Conservation (phyloP, 2,888 invertebrate species). For the Limnephilus rhombicus region DNA sequence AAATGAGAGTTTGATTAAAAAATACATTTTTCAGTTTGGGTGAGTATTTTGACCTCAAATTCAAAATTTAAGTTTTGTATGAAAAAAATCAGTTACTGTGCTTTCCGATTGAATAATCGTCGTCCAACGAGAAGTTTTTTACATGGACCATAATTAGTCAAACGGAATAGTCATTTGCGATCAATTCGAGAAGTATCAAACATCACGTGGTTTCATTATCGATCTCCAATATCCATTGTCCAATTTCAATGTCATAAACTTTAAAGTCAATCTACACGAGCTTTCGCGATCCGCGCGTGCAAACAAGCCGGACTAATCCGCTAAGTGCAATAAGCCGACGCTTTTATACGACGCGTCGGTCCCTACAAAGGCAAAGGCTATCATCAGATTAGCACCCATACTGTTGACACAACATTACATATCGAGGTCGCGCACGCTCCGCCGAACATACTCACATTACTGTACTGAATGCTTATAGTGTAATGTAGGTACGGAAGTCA, state of each 20-base stretch:
- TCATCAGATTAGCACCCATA: neutral
- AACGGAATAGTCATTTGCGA: no score
- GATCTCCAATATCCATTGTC: neutral
- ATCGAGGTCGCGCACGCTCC: constrained; percentile 2
- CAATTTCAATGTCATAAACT: neutral
- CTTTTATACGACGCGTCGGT: neutral
- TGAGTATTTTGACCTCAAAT: no score
- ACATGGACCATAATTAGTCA: no score
- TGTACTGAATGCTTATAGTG: neutral
- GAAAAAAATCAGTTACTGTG: no score
- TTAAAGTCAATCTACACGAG: neutral
- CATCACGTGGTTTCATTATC: neutral
- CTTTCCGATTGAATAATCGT: no score
- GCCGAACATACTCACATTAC: neutral
- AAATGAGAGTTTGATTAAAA: no score
- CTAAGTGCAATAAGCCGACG: constrained; percentile 23
- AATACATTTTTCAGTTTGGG: no score
- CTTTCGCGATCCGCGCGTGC: neutral
- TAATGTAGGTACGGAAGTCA: neutral
- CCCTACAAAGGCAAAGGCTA: neutral
- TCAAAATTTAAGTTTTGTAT: no score
- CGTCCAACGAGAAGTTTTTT: no score
- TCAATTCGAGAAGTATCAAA: neutral
- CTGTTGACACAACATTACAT: constrained; percentile 12
- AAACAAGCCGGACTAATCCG: neutral